Conservation (phyloP, 2,888 invertebrate genomes). For the Drosophila leonis region DNA sequence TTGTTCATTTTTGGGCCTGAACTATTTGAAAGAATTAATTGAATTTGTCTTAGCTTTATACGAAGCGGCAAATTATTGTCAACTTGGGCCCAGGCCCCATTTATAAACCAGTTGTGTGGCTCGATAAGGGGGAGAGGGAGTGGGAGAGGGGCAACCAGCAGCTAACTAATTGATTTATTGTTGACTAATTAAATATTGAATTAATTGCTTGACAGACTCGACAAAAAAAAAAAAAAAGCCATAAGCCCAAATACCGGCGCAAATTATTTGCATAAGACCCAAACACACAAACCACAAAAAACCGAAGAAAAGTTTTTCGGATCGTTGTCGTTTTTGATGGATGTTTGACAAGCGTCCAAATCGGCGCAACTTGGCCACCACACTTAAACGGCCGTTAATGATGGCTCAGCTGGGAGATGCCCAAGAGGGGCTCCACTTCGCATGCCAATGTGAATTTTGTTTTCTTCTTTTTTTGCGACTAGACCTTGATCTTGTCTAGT, state of each 20-base stretch:
- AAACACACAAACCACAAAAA: slow-evolving; percentile 19
- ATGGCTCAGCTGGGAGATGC: slow-evolving; percentile 9
- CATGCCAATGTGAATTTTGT: slow-evolving; percentile 43
- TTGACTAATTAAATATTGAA: slow-evolving; percentile 79
- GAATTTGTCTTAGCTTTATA: slow-evolving; percentile 67
- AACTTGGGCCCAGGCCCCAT: slow-evolving; percentile 57
- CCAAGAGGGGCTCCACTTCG: slow-evolving; percentile 17
- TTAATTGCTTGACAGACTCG: slow-evolving; percentile 66
- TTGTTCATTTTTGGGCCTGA: slow-evolving; percentile 57
- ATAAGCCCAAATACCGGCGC: slow-evolving; percentile 41
- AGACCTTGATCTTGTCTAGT: slow-evolving; percentile 70
- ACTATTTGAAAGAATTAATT: slow-evolving; percentile 70
- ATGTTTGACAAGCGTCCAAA: slow-evolving; percentile 69
- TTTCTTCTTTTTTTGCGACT: slow-evolving; percentile 5
- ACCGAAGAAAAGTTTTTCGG: slow-evolving; percentile 13
- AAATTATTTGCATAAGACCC: slow-evolving; percentile 69
- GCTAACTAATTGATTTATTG: slow-evolving; percentile 79
- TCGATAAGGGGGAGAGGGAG: slow-evolving; percentile 1
- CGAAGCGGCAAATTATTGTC: slow-evolving; percentile 63
- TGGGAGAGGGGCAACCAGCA: slow-evolving; percentile 5
- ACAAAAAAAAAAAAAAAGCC: slow-evolving; percentile 13
- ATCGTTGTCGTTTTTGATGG: slow-evolving; percentile 65
- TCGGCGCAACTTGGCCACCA: slow-evolving; percentile 43
- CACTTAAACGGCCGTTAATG: slow-evolving; percentile 48
- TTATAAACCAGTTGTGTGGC: slow-evolving; percentile 64